phyloP scores from a whole-genome alignment of 2,113 vertebrate genomes.

The Austrofundulus limnaeus region DNA sequence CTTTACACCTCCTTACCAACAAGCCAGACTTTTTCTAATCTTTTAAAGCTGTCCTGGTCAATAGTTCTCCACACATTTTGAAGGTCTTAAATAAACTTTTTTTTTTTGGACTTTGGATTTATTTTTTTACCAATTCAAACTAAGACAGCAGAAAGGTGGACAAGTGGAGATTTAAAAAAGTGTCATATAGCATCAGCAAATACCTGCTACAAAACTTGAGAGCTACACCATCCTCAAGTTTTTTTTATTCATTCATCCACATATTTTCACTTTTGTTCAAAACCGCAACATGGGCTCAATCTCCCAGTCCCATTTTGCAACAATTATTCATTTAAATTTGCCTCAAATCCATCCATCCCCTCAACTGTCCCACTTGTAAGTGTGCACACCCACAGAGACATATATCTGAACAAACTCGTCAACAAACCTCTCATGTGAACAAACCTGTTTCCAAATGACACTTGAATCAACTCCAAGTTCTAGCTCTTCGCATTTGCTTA shows the following conservation, averaged over 20 bases:
- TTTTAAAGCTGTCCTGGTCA: no score
- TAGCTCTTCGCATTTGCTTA: constrained; percentile 3
- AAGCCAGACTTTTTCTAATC: no score
- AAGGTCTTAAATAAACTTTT: no score
- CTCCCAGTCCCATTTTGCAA: constrained; percentile 6
- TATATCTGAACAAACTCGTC: constrained; percentile 4
- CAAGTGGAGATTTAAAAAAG: no score
- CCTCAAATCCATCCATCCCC: background rate
- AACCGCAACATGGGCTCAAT: background rate
- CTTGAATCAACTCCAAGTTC: constrained; percentile 43
- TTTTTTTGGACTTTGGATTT: no score
- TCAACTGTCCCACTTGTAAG: background rate
- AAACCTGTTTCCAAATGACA: constrained; percentile 63
- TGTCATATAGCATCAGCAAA: no score
- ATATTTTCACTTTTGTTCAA: background rate
- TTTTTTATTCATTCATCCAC: background rate
- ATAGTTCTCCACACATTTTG: no score
- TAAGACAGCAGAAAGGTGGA: no score
- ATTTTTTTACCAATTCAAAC: no score
- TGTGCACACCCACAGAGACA: constrained; percentile 24
- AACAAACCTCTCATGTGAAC: constrained; percentile 48
- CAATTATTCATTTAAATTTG: background rate
- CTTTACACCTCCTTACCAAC: no score
- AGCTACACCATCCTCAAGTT: background rate
- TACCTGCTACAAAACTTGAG: no score